Base-by-base conservation (phyloP, 2,113 vertebrate genomes). In the Anolis sagrei region DNA sequence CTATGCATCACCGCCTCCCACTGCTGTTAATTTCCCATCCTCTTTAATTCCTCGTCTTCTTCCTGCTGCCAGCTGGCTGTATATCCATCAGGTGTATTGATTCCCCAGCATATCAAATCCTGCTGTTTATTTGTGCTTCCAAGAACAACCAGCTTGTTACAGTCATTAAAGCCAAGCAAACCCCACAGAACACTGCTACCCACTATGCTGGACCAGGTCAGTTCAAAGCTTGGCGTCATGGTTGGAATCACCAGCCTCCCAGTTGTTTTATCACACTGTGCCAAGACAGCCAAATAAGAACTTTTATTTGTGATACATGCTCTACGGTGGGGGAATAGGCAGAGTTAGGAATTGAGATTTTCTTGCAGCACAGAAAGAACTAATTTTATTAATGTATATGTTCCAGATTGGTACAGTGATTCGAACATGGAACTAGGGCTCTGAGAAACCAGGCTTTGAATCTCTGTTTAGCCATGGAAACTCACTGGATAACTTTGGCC, bases 61-160 rank as follows among this genome's bases (percentile, higher is more conserved):
- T 83, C 32, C 44, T 21, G 7, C 11, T 76, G 82, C 82, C 82
- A 66, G 32, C 76, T 66, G 36, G 39, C 72, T 68, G 44, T 18
- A 75, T 66, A 58, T 32, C 54, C 72, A 34, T 62, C 19, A 18
- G 48, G 61, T 29, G n/a, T 76, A 86, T 66, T 69, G 79, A 81
- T 69, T n/a, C 39, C 34, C 44, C 11, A 21, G 9, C 16, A 58
- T 76, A 66, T 54, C 21, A 73, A 27, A 39, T 51, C 54, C 66
- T 83, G 69, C 49, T 62, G 21, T 83, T 79, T 83, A n/a, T 73
- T 27, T 64, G 32, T 51, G 51, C 18, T 18, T 39, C 29, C 23
- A 49, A 81, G 44, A 70, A 73, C 85, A 74, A 81, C 25, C 32
- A 27, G 39, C 75, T 86, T 44, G 61, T 39, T 44, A 68, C 49